phyloP scores from a whole-genome alignment of 2,113 vertebrate genomes.

The Megalops atlanticus region DNA sequence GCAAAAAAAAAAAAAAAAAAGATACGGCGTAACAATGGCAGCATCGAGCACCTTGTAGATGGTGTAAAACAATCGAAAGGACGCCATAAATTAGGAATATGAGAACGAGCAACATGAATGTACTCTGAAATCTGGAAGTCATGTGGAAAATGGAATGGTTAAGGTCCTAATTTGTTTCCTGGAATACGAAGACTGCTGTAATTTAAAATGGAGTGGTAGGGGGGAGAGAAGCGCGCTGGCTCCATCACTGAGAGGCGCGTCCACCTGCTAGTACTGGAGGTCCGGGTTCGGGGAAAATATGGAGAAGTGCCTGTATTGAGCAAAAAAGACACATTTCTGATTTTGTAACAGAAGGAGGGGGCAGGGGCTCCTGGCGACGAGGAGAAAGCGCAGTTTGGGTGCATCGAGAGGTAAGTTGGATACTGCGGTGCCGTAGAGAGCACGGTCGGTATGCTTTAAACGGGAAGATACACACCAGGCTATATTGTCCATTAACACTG shows the following conservation, averaged over 20 bases:
- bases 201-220: conserved; percentile 71
- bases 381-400: conserved; percentile 60
- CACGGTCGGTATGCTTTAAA: conserved; percentile 35
- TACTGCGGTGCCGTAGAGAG: conserved; percentile 50
- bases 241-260: conserved; percentile 81
- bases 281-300: conserved; percentile 65
- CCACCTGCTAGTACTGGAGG: conserved; percentile 81
- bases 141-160: conserved; percentile 54
- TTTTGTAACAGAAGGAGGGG: conserved; percentile 49
- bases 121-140: conserved; percentile 52
- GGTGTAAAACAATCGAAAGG: conserved; percentile 45
- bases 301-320: conserved; percentile 72
- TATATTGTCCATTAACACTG: conserved; percentile 53
- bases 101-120: conserved; percentile 46
- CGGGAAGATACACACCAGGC: conserved; percentile 32
- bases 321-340: conserved; percentile 65
- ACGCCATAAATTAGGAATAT: conserved; percentile 54
- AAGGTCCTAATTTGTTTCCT: conserved; percentile 59
- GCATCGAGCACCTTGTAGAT: conserved; percentile 66
- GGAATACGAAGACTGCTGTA: conserved; percentile 68
- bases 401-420: conserved; percentile 62
- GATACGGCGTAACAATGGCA: conserved; percentile 68
- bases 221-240: conserved; percentile 68
- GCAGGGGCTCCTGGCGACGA: conserved; percentile 22
- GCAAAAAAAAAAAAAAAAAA: conserved; percentile 54